Percentiles rank a stretch among this genome's conserved stretches.
These are phyloP conservation scores for Chrysomallon squamiferum DNA, from an alignment of 1,140 invertebrate genomes.

Conservation along the genomic window DNA sequence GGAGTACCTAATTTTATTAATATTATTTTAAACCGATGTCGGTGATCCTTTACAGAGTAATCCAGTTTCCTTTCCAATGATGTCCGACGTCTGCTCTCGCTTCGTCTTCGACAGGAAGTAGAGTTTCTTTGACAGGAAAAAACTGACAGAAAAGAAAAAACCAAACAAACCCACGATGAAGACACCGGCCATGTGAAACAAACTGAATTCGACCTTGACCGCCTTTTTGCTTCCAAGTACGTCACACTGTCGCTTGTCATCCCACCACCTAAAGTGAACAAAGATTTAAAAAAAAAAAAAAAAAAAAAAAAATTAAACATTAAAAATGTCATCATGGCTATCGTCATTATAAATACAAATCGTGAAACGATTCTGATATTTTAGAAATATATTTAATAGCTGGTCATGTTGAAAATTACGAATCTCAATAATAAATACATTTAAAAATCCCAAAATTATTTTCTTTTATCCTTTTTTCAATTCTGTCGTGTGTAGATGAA, in stretches of 20 bases:
- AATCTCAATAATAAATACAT: not conserved
- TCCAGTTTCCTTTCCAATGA: not conserved
- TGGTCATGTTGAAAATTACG: not conserved
- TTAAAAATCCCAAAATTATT: not conserved
- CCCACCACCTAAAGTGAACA: slow-evolving; percentile 51
- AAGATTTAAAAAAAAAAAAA: not conserved
- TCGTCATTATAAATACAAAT: not conserved
- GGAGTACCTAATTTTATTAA: too few species aligned
- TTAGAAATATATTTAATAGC: not conserved
- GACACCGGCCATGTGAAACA: slow-evolving; percentile 48
- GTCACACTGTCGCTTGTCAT: slow-evolving; percentile 47
- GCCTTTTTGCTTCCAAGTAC: slow-evolving; percentile 21
- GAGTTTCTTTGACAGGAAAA: slow-evolving; percentile 55
- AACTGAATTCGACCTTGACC: slow-evolving; percentile 36
- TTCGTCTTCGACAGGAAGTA: slow-evolving; percentile 25
- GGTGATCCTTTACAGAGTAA: slow-evolving; percentile 4
- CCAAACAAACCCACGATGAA: slow-evolving; percentile 49
- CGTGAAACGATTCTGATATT: not conserved
- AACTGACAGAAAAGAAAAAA: slow-evolving; percentile 33
- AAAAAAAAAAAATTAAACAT: not conserved
- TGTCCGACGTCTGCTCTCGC: slow-evolving; percentile 2
- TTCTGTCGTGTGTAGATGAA: not conserved
- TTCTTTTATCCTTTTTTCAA: not conserved
- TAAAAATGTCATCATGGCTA: not conserved
- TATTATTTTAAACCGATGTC: not conserved